A percentile compares a stretch with the other conserved stretches of the same genome.
Evolutionary conservation across 2,113 vertebrate species (phyloP).

Genomic region (Nerophis lumbriciformis): DNA sequence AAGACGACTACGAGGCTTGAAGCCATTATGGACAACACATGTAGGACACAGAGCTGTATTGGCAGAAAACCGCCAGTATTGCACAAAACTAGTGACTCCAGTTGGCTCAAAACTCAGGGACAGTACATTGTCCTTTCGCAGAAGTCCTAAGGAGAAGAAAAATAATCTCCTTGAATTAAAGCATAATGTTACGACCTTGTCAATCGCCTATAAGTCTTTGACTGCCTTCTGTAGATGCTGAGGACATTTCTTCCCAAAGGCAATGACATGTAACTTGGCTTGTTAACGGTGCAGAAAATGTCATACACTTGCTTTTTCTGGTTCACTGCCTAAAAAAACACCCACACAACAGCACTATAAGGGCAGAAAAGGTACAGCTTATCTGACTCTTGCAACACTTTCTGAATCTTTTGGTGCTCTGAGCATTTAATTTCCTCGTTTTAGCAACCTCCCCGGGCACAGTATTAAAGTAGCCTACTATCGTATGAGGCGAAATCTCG

Average conservation of each 20-base stretch:
- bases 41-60: not conserved
- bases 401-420: slow-evolving; percentile 10
- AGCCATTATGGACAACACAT: not conserved
- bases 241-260: slow-evolving; percentile 52
- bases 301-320: slow-evolving; percentile 31
- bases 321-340: slow-evolving; percentile 37
- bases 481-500: slow-evolving; percentile 46
- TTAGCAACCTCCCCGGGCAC: slow-evolving; percentile 24
- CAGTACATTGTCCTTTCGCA: not conserved
- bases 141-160: not conserved
- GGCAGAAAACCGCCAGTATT: slow-evolving; percentile 1
- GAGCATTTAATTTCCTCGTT: slow-evolving; percentile 51
- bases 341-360: not conserved
- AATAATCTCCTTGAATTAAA: slow-evolving; percentile 9
- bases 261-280: slow-evolving; percentile 30
- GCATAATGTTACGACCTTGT: slow-evolving; percentile 16
- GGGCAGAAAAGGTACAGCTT: slow-evolving; percentile 24
- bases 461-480: slow-evolving; percentile 35
- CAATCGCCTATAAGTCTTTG: slow-evolving; percentile 23
- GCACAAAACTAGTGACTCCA: not conserved
- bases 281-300: slow-evolving; percentile 56
- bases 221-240: slow-evolving; percentile 27
- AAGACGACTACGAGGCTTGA: not conserved
- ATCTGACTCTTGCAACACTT: slow-evolving; percentile 28
- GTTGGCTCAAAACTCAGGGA: not conserved